Evolutionary conservation across 2,888 invertebrate species (phyloP).

Genomic region (Tholera decimalis): DNA sequence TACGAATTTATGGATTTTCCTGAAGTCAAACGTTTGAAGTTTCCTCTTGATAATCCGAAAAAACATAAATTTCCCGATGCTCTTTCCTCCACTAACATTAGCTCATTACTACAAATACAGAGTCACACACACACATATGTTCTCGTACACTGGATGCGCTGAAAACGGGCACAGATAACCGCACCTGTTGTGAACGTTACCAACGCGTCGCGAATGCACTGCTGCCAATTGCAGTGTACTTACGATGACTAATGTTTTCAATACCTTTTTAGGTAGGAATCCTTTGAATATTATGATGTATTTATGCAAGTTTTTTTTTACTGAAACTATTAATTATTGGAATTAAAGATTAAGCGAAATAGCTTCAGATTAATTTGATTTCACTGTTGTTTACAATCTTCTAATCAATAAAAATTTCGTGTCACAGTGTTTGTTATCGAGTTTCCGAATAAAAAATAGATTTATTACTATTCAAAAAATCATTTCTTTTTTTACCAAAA

Average conservation of each 20-base stretch:
- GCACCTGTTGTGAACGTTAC: conserved; percentile 43
- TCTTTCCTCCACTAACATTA: conserved; percentile 5
- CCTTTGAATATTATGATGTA: neutral
- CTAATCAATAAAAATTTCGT: too few species aligned
- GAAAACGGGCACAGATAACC: conserved; percentile 38
- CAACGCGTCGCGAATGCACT: conserved; percentile 25
- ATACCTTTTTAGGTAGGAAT: conserved; percentile 9
- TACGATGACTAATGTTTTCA: conserved; percentile 16
- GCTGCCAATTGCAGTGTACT: conserved; percentile 37
- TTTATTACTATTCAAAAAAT: too few species aligned
- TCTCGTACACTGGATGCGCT: conserved; percentile 10
- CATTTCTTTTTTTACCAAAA: too few species aligned
- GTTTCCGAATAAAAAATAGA: too few species aligned
- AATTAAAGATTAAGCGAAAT: neutral
- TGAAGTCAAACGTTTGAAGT: neutral
- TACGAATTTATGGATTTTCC: too few species aligned
- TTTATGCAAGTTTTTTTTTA: neutral
- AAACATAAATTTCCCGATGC: neutral
- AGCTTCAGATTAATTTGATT: too few species aligned
- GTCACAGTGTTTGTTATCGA: too few species aligned
- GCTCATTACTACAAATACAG: neutral
- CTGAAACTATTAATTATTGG: too few species aligned
- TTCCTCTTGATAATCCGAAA: neutral
- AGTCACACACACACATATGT: conserved; percentile 1
- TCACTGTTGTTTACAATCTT: too few species aligned